Evolutionary conservation across 2,888 invertebrate genomes (phyloP), one percentile per base, ranked within the genome.

Genomic region (Ashinkailepas kermadecensis): DNA sequence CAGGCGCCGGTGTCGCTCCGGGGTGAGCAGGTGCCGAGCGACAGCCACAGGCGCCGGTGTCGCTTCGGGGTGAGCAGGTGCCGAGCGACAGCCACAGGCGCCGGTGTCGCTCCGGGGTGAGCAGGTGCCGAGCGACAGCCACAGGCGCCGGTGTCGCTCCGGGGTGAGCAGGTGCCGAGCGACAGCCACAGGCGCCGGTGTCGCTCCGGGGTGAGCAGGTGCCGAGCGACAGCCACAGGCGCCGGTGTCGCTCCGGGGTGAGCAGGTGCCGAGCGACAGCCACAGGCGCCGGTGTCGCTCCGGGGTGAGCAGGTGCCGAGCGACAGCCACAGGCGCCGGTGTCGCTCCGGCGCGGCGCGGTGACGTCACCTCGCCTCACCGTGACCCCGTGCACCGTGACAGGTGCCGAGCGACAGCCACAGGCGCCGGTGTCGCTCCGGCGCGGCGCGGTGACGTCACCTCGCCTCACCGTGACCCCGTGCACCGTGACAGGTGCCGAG

Each of bases 351-450:
- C 58, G 58, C 58, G 10, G 58, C 58, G 9, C 13, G 9, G 58
- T 58, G 10, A 11, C 58, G 10, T 13, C 58, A 11, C 58, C 58
- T 13, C 58, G 58, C 58, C 58, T 58, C 10, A 58, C 58, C 9
- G 9, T 58, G 58, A 58, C 58, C 58, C 13, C 13, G 58, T 58
- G 13, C 9, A 9, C 39, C 13, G 9, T 9, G 10, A 39, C n/a
- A n/a, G n/a, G n/a, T n/a, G 39, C 9, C 39, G 74, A 15, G 23
- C 39, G 13, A 9, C 74, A 70, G 9, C 13, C 74, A 12, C 25
- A 70, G n/a, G n/a, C n/a, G n/a, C n/a, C n/a, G 25, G 25, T 82
- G 80, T 84, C 58, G 13, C 58, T 58, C 10, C 58, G 13, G 58
- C 58, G 58, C 58, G 10, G 58, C 58, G 9, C 13, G 9, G 58